Conservation (phyloP, 2,888 invertebrate genomes). For the Matsumyia berberina region DNA sequence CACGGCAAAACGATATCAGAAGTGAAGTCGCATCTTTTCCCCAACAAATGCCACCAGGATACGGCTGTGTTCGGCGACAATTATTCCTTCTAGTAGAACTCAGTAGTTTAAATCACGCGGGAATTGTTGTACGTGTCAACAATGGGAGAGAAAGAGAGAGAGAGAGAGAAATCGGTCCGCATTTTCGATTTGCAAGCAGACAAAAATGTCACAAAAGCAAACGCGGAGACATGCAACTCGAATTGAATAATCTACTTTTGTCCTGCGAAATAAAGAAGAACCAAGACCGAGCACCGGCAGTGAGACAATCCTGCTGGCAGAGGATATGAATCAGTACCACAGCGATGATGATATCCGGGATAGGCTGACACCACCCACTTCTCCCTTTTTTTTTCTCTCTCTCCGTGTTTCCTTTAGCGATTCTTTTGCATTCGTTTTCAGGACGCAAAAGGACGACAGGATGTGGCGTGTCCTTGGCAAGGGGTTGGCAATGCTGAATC, state of each 20-base stretch:
- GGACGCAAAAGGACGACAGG: conserved; percentile 35
- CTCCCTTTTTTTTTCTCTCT: conserved; percentile 2
- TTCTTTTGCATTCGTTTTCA: conserved; percentile 39
- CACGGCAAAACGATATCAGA: conserved; percentile 52
- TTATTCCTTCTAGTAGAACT: conserved; percentile 52
- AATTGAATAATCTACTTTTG: conserved; percentile 74
- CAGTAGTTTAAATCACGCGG: conserved; percentile 55
- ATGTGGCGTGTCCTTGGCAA: conserved; percentile 32
- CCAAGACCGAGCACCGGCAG: neutral
- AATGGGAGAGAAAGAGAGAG: neutral
- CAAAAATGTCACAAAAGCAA: conserved; percentile 70
- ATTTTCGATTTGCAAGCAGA: conserved; percentile 74
- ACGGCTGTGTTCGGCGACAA: conserved; percentile 47
- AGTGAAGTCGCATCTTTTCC: conserved; percentile 58
- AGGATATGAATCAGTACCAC: conserved; percentile 59
- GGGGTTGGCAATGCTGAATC: conserved; percentile 24
- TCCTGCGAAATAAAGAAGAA: conserved; percentile 43
- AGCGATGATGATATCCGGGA: conserved; percentile 52
- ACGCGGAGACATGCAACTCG: conserved; percentile 67
- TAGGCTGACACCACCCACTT: conserved; percentile 48
- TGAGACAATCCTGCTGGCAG: conserved; percentile 60
- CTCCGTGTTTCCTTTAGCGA: conserved; percentile 16
- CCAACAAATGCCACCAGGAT: conserved; percentile 55
- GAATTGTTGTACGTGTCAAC: conserved; percentile 18
- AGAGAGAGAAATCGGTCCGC: conserved; percentile 56